Conservation (phyloP, 1,140 invertebrate species). For the Sminthurinus signatus region DNA sequence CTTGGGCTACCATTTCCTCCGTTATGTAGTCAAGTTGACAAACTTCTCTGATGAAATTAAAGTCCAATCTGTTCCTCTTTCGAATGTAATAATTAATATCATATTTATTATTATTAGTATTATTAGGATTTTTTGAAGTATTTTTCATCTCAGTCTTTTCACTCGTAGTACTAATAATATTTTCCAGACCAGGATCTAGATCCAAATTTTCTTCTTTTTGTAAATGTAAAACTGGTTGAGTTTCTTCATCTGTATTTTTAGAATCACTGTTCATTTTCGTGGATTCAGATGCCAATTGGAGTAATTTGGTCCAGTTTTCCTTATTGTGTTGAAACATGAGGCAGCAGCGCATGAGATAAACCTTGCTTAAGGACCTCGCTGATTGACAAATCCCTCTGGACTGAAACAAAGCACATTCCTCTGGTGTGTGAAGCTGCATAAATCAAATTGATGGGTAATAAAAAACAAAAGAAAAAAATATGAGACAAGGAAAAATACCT, state of each 20-base stretch:
- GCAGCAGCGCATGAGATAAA: not conserved
- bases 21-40: not conserved
- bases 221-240: not conserved
- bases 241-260: not conserved
- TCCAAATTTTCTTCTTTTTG: not conserved
- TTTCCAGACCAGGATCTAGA: not conserved
- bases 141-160: no score
- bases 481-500: not conserved
- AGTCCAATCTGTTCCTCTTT: not conserved
- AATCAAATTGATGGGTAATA: no score
- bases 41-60: not conserved
- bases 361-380: not conserved
- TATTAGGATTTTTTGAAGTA: not conserved
- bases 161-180: no score
- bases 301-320: not conserved
- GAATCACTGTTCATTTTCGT: no score
- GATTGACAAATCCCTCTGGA: not conserved
- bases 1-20: not conserved
- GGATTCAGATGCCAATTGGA: not conserved
- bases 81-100: not conserved
- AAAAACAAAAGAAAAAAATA: no score
- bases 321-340: not conserved
- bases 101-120: not conserved
- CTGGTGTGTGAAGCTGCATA: conserved; percentile 3
- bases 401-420: conserved; percentile 2